These are phyloP conservation scores for Molossus alvarezi DNA, from an alignment of 2,797 vertebrate genomes.

Conservation along the genomic window DNA sequence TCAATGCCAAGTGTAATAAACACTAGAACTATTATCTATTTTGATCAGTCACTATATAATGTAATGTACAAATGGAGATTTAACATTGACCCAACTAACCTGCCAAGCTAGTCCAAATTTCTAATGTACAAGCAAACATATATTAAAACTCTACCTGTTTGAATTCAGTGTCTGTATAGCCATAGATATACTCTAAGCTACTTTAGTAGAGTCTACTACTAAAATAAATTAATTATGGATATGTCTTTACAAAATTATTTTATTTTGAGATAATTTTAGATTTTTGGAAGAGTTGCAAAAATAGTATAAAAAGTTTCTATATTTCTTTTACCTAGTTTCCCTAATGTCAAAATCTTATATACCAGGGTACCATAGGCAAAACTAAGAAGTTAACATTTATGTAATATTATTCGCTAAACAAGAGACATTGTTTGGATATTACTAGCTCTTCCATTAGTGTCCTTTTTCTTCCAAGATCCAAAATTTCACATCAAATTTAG, in stretches of 20 bases:
- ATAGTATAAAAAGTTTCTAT: not conserved
- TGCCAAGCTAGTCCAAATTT: not conserved
- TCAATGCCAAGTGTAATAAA: conserved; percentile 4
- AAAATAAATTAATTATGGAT: conserved; percentile 35
- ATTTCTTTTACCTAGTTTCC: not conserved
- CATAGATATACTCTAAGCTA: not conserved
- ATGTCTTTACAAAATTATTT: not conserved
- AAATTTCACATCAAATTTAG: not conserved
- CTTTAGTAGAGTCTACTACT: conserved; percentile 20
- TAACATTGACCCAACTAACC: conserved; percentile 21
- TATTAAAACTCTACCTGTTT: not conserved
- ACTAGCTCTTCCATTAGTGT: not conserved
- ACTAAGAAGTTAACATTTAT: not conserved
- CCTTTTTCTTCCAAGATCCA: not conserved
- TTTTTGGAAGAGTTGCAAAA: conserved; percentile 4
- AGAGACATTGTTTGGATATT: conserved; percentile 9
- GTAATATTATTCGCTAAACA: not conserved
- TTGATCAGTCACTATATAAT: conserved; percentile 11
- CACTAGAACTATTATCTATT: not conserved
- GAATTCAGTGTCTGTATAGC: conserved; percentile 7
- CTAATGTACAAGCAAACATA: conserved; percentile 7
- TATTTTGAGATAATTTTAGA: conserved; percentile 30
- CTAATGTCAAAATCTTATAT: not conserved
- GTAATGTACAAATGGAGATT: not conserved
- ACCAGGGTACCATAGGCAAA: not conserved